Conservation (phyloP, 2,113 vertebrate species). For the Mastomys coucha region DNA sequence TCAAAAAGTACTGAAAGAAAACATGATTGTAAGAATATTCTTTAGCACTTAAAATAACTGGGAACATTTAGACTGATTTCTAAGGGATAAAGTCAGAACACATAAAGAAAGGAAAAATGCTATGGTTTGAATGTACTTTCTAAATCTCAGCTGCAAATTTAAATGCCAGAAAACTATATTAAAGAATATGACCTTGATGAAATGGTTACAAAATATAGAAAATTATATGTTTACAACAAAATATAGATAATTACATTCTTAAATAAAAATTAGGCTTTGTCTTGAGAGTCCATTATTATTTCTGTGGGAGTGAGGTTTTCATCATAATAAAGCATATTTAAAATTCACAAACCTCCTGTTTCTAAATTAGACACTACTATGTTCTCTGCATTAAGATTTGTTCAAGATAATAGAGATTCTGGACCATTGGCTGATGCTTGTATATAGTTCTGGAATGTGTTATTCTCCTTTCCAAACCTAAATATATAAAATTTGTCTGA, state of each 20-base stretch:
- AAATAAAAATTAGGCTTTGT: not conserved
- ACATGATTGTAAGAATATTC: not conserved
- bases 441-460: not conserved
- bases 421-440: accelerated
- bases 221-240: not conserved
- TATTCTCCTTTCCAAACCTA: not conserved
- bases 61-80: not conserved
- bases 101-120: not conserved
- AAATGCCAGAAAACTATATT: not conserved
- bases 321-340: not conserved
- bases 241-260: not conserved
- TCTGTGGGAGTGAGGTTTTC: not conserved
- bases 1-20: not conserved
- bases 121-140: not conserved
- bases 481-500: not conserved
- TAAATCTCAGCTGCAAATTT: not conserved
- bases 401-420: not conserved
- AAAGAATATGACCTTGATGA: not conserved
- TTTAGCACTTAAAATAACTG: not conserved
- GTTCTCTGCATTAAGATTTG: not conserved
- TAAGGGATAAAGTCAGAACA: not conserved
- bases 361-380: not conserved
- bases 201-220: not conserved
- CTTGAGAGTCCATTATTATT: not conserved
- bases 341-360: not conserved